Base-by-base conservation (phyloP, 2,888 invertebrate genomes). In the Xestia ashworthii region DNA sequence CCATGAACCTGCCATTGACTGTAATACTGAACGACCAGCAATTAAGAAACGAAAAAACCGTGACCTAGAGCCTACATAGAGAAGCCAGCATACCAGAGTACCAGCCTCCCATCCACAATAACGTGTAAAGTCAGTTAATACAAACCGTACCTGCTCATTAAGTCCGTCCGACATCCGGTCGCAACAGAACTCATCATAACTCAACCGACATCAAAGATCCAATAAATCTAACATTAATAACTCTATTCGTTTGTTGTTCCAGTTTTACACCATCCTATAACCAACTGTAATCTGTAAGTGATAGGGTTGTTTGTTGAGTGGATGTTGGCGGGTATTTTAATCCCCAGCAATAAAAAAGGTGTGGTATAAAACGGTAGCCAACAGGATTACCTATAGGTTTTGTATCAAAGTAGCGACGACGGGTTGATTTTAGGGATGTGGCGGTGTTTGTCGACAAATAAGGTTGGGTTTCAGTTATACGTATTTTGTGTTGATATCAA, bases 351-450 rank as follows among this genome's bases (percentile, higher is more conserved):
- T 95, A 95, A 93, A 95, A 93, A 93, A 88, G 81, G 66, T 89
- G 93, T 88, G 91, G 90, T 88, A 93, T 93, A 93, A 94, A 95
- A 95, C 96, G 95, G 96, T 96, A 95, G 96, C 95, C 92, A 92
- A 93, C 93, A 93, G 94, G 94, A 95, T 95, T 95, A 95, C 92
- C 91, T 93, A 89, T 93, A 92, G 91, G 91, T 92, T 93, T 93
- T 93, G 94, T 94, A 93, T 93, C 92, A 92, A 92, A 91, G 91
- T 89, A 92, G 92, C 92, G 93, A 91, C 93, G 93, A 93, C 91
- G 93, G 89, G 87, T 89, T 91, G 88, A 82, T 74, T 78, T 79
- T 91, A 92, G 91, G 60, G 91, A 83, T 87, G 93, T 70, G 72
- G 12, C 25, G 70, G 16, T 70, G 77, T 81, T 87, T 80, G 64